Base-by-base conservation (phyloP, 1,140 invertebrate species). In the Neuroterus valhalla region DNA sequence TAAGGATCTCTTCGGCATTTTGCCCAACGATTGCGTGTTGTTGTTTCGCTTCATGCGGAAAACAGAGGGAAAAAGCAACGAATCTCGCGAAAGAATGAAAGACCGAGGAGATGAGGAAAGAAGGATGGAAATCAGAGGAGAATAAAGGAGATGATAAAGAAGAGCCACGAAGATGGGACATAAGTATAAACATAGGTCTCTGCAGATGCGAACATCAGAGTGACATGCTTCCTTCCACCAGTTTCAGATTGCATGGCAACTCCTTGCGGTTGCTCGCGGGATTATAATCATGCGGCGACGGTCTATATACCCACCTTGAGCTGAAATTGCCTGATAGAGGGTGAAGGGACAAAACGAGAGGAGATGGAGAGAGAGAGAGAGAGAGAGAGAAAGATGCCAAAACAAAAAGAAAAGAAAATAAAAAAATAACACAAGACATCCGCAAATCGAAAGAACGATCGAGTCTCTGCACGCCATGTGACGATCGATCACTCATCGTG, bases 201-300 rank as follows among this genome's bases (percentile, higher is more conserved):
- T 38, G 50, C 71, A 68, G 70, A 48, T 75, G 76, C 75, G 77
- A 78, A 81, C 79, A 72, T 52, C 72, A 77, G 72, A 81, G 77
- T 81, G 79, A 81, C 79, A 78, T 75, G 76, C 78, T 81, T 81
- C 79, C 78, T 81, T 81, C 79, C 79, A 81, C 74, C 79, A 81
- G 79, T 78, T 81, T 78, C 72, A 81, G 72, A 81, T 81, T 81
- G 76, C 76, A 76, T 50, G 75, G 71, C 76, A 68, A 74, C 72
- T 74, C 66, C 70, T 76, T 78, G 79, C 67, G 79, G 74, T 81
- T 68, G 74, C 74, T 70, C 68, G 72, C 62, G 67, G 74, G 77
- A 81, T 81, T 78, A 78, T 81, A 81, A 81, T 81, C 79, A 71
- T 38, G 75, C 52, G 73, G 72, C 68, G 72, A 73, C 76, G 72